Percentiles rank a stretch among this genome's conserved stretches.
Conservation (phyloP, 2,113 vertebrate genomes). For the Pungitius pungitius region DNA sequence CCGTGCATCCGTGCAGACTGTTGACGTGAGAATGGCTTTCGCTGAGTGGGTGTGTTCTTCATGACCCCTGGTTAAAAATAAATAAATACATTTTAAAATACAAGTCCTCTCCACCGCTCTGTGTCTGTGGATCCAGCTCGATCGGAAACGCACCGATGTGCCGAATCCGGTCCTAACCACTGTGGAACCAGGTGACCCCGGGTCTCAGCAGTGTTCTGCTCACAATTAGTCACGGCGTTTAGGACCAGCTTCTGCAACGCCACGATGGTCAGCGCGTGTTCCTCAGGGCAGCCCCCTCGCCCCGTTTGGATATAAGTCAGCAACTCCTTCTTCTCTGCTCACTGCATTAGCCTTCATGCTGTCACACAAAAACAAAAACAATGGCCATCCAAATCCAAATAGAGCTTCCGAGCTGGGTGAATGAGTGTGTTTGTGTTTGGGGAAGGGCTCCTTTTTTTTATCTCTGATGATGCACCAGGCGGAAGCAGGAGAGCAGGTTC, state of each 20-base stretch:
- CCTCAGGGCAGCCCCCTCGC: neutral
- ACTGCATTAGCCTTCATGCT: neutral
- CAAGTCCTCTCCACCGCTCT: slow-evolving; percentile 38
- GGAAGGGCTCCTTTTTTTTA: neutral
- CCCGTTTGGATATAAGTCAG: no score
- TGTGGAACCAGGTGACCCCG: slow-evolving; percentile 69
- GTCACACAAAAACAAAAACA: neutral
- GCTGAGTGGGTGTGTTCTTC: slow-evolving; percentile 53
- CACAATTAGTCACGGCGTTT: slow-evolving; percentile 54
- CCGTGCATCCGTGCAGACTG: slow-evolving; percentile 16
- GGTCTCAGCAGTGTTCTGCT: slow-evolving; percentile 62
- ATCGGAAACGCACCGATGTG: slow-evolving; percentile 42
- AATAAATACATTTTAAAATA: neutral
- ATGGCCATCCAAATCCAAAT: neutral
- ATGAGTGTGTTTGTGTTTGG: neutral
- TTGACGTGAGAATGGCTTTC: slow-evolving; percentile 26
- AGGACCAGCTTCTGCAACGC: slow-evolving; percentile 36
- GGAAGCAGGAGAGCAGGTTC: slow-evolving; percentile 8
- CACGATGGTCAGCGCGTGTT: slow-evolving; percentile 25
- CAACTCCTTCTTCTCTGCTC: neutral
- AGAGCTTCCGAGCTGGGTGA: neutral
- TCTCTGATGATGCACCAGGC: slow-evolving; percentile 2
- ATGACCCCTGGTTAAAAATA: slow-evolving; percentile 67
- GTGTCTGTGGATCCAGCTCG: slow-evolving; percentile 43
- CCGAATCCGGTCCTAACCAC: slow-evolving; percentile 48